Evolutionary conservation across 2,113 vertebrate genomes (phyloP).

Genomic region (Solea senegalensis): DNA sequence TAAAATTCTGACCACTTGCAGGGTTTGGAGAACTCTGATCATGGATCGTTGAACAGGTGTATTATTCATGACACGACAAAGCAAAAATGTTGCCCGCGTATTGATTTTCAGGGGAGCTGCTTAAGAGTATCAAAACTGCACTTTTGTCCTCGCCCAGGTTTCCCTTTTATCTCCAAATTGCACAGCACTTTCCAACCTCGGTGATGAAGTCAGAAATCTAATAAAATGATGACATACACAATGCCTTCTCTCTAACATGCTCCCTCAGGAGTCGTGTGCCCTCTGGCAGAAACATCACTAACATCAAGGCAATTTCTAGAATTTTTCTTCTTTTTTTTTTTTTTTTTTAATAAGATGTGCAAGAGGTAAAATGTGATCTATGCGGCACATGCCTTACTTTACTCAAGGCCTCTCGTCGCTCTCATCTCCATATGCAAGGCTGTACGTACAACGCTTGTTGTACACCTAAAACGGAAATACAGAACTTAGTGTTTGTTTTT

Average conservation of each 20-base stretch:
- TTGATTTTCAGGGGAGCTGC: conserved; percentile 59
- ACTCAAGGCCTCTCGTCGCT: background rate
- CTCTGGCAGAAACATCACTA: conserved; percentile 50
- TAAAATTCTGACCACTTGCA: conserved; percentile 36
- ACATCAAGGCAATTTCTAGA: conserved; percentile 38
- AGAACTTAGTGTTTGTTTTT: too few relatives aligned
- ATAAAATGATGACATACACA: conserved; percentile 55
- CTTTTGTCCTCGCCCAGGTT: conserved; percentile 33
- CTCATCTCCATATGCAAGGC: too few relatives aligned
- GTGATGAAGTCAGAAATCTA: conserved; percentile 57
- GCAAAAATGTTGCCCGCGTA: conserved; percentile 35
- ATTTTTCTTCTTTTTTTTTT: background rate
- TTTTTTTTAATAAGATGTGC: background rate
- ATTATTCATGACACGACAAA: conserved; percentile 35
- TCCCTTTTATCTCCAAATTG: conserved; percentile 33
- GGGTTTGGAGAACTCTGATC: conserved; percentile 26
- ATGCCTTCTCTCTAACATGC: conserved; percentile 27
- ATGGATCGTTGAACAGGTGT: conserved; percentile 18
- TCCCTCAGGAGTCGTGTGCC: conserved; percentile 36
- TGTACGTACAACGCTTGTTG: too few relatives aligned
- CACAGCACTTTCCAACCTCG: conserved; percentile 35
- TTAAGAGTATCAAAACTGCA: conserved; percentile 31
- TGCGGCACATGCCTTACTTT: background rate
- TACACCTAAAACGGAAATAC: too few relatives aligned
- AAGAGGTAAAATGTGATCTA: conserved; percentile 6